These are phyloP conservation scores for Yponomeuta evonymella DNA, from an alignment of 2,888 invertebrate species.

Conservation along the genomic window DNA sequence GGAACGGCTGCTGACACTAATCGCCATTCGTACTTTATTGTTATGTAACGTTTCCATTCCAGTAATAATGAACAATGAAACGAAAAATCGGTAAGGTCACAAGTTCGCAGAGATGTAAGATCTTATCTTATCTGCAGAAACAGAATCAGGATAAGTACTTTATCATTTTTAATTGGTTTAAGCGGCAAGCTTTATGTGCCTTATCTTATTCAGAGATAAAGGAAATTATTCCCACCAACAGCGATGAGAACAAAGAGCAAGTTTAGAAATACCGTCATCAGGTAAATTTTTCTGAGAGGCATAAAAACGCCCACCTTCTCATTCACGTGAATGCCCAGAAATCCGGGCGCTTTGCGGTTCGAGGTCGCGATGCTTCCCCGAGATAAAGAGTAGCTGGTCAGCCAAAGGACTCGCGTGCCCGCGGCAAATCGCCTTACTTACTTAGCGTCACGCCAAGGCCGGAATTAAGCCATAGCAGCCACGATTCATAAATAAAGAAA, in stretches of 20 bases:
- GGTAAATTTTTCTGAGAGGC: neutral
- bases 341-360: slow-evolving; percentile 42
- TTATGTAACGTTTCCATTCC: slow-evolving; percentile 28
- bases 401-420: slow-evolving; percentile 39
- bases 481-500: neutral
- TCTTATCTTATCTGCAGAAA: neutral
- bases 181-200: neutral
- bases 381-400: slow-evolving; percentile 45
- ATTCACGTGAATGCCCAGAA: slow-evolving; percentile 36
- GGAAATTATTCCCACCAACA: no score
- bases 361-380: slow-evolving; percentile 51
- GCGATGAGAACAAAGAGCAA: no score
- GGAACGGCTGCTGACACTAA: slow-evolving; percentile 30
- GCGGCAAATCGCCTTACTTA: slow-evolving; percentile 33
- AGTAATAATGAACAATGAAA: slow-evolving; percentile 16
- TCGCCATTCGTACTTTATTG: slow-evolving; percentile 33
- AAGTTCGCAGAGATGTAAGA: neutral
- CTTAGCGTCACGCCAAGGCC: slow-evolving; percentile 42
- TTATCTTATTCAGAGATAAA: no score
- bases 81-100: neutral
- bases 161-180: neutral
- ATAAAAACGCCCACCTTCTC: slow-evolving; percentile 27
- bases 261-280: no score
- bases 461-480: neutral
- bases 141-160: neutral